phyloP scores from a whole-genome alignment of 2,113 vertebrate genomes.

The Oceanodroma tethys region DNA sequence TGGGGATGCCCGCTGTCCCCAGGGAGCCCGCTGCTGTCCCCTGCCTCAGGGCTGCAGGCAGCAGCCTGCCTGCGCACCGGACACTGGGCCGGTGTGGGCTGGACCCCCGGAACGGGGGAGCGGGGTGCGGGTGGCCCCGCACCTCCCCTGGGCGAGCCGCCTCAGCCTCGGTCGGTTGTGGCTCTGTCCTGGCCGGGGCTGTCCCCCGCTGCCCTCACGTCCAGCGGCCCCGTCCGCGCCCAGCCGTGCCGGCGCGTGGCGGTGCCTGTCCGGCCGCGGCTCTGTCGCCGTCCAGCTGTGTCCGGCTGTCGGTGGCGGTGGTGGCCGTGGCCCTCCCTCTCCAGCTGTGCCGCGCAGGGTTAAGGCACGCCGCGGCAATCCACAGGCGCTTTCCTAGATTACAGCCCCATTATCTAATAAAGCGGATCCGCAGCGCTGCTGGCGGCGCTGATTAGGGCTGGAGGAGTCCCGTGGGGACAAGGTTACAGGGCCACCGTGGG shows the following conservation, averaged over 20 bases:
- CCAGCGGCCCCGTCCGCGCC: fast-evolving
- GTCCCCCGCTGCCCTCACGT: fast-evolving
- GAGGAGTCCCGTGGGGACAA: slow-evolving; percentile 43
- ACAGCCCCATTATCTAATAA: slow-evolving; percentile 58
- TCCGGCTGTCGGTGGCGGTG: not conserved
- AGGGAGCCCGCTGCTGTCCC: not conserved
- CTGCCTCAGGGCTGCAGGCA: not conserved
- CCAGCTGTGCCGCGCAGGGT: slow-evolving; percentile 22
- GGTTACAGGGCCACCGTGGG: not conserved
- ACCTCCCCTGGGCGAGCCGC: no score
- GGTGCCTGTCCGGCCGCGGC: not conserved
- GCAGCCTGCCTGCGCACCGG: not conserved
- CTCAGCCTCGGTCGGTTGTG: fast-evolving
- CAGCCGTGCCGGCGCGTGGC: fast-evolving
- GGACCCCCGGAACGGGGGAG: fast-evolving
- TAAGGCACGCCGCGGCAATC: not conserved
- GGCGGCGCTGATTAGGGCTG: not conserved
- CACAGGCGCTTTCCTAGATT: slow-evolving; percentile 40
- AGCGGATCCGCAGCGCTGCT: not conserved
- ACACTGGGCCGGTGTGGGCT: fast-evolving
- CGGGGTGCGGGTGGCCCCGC: fast-evolving
- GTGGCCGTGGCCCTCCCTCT: not conserved
- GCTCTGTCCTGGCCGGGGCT: fast-evolving
- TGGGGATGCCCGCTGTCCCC: no score
- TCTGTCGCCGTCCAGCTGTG: not conserved